Evolutionary conservation across 2,113 vertebrate genomes (phyloP).

Genomic region (Nothobranchius kuhntae): DNA sequence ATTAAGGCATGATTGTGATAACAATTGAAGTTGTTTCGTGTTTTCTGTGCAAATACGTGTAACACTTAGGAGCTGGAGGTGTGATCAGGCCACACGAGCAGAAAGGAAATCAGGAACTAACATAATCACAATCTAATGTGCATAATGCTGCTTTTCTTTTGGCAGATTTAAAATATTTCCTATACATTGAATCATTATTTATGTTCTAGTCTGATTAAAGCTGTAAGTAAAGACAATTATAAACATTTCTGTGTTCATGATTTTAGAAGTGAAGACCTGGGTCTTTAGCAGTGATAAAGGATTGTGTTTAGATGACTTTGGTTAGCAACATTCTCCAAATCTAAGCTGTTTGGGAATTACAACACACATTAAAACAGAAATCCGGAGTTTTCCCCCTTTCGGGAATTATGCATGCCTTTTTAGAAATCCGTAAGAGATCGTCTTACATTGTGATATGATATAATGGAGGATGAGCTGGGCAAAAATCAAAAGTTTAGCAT

Average conservation of each 20-base stretch:
- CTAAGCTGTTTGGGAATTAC: too few relatives aligned
- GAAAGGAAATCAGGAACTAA: neutral
- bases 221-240: neutral
- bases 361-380: too few relatives aligned
- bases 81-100: constrained; percentile 20
- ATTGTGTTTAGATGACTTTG: too few relatives aligned
- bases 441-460: too few relatives aligned
- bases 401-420: too few relatives aligned
- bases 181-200: neutral
- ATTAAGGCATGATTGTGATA: constrained; percentile 59
- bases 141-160: neutral
- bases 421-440: too few relatives aligned
- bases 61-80: constrained; percentile 16
- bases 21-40: constrained; percentile 36
- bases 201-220: neutral
- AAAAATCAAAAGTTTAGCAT: too few relatives aligned
- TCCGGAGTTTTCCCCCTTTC: too few relatives aligned
- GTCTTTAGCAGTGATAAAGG: neutral
- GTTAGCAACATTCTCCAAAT: too few relatives aligned
- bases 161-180: constrained; percentile 1
- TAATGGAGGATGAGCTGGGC: too few relatives aligned
- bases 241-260: too few relatives aligned
- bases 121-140: neutral
- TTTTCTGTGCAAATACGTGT: constrained; percentile 50
- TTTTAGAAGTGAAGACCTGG: neutral